Percentiles rank a stretch among this genome's conserved stretches.
phyloP scores from a whole-genome alignment of 1,140 invertebrate species.

The Maniola jurtina region DNA sequence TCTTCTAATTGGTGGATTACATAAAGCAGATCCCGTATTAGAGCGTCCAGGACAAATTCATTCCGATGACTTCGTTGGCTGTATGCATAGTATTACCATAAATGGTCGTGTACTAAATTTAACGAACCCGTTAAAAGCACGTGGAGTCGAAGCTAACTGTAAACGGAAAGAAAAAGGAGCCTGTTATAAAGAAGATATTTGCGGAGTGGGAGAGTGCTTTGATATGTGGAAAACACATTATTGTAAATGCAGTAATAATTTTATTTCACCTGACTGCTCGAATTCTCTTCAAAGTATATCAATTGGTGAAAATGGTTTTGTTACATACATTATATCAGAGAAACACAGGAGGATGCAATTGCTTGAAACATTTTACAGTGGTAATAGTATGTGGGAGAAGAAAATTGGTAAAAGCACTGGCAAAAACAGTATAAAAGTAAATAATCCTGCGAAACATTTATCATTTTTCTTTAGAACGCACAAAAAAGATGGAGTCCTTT shows the following conservation, averaged over 20 bases:
- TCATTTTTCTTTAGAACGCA: slow-evolving; percentile 91
- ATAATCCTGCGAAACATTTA: slow-evolving; percentile 82
- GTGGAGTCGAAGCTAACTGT: slow-evolving; percentile 87
- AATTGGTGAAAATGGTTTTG: slow-evolving; percentile 85
- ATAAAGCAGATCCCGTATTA: slow-evolving; percentile 89
- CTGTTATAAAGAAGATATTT: slow-evolving; percentile 81
- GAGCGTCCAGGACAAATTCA: slow-evolving; percentile 92
- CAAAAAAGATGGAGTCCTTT: slow-evolving; percentile 86
- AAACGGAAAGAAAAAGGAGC: slow-evolving; percentile 82
- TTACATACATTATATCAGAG: slow-evolving; percentile 90
- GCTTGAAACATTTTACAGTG: slow-evolving; percentile 86
- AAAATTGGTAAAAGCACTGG: slow-evolving; percentile 59
- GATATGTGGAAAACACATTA: slow-evolving; percentile 89
- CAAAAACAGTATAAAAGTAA: slow-evolving; percentile 64
- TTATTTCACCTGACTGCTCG: slow-evolving; percentile 89
- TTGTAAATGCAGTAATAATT: slow-evolving; percentile 84
- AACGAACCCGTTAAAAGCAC: slow-evolving; percentile 85
- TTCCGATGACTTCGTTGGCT: slow-evolving; percentile 95
- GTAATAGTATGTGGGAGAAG: slow-evolving; percentile 84
- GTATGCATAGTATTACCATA: slow-evolving; percentile 92
- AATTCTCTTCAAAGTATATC: slow-evolving; percentile 88
- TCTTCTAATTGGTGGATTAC: slow-evolving; percentile 91
- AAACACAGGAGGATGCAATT: slow-evolving; percentile 92
- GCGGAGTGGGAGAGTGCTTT: slow-evolving; percentile 86
- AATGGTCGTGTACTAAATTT: slow-evolving; percentile 91